phyloP scores from a whole-genome alignment of 2,113 vertebrate species.

The Seriola rivoliana region DNA sequence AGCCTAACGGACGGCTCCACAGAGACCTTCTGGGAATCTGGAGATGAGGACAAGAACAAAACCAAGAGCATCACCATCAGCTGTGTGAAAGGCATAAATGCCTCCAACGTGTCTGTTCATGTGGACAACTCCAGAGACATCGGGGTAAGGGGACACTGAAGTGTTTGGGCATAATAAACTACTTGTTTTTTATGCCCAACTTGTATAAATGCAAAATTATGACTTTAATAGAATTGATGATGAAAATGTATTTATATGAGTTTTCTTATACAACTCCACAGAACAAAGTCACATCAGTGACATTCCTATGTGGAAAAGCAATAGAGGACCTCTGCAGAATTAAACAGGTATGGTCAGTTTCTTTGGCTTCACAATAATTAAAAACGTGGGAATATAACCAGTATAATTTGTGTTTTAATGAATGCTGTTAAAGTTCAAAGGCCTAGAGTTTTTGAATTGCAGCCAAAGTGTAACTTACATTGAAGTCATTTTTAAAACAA shows the following conservation, averaged over 20 bases:
- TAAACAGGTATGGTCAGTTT: slow-evolving; percentile 90
- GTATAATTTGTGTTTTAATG: neutral
- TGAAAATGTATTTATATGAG: neutral
- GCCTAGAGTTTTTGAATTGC: neutral
- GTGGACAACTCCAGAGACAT: slow-evolving; percentile 99
- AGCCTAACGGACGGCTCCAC: slow-evolving; percentile 98
- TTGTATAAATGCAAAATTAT: neutral
- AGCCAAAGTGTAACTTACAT: neutral
- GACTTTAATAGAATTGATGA: neutral
- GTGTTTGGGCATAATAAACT: neutral
- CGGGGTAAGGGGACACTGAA: slow-evolving; percentile 87
- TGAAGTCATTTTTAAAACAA: neutral
- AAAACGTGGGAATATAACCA: neutral
- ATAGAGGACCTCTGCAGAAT: slow-evolving; percentile 98
- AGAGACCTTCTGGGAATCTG: slow-evolving; percentile 99
- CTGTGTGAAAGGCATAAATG: slow-evolving; percentile 97
- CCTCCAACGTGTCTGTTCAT: slow-evolving; percentile 93
- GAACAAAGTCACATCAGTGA: slow-evolving; percentile 99
- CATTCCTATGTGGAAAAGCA: slow-evolving; percentile 95
- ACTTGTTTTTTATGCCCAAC: neutral
- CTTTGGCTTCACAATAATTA: neutral
- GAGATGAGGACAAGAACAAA: slow-evolving; percentile 99
- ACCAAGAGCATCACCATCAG: slow-evolving; percentile 98
- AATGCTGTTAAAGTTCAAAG: neutral
- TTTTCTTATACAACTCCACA: slow-evolving; percentile 67